Evolutionary conservation across 2,888 invertebrate species (phyloP), one percentile per base, ranked within the genome.

Genomic region (Lycaena phlaeas): DNA sequence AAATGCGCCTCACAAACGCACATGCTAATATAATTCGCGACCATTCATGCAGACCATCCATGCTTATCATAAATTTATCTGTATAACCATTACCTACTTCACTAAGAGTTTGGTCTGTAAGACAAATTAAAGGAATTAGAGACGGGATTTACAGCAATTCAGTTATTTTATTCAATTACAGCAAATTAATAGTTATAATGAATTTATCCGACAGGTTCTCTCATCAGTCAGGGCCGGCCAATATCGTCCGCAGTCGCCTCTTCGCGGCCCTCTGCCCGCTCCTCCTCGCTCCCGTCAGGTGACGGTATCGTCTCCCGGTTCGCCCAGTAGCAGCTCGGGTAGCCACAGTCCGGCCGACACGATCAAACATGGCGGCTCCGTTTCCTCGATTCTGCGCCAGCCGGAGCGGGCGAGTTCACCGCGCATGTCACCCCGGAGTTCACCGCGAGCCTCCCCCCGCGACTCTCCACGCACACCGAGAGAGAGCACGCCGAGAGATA

Each of bases 321-420:
- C 93, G 70, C 92, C 93, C 89, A 93, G 92, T 89, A 93, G 89
- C 87, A 90, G 92, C 85, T 92, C 92, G 64, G 92, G 92, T 67
- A 91, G 91, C 56, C 92, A 91, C 68, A 91, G 91, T 61, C 93
- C 92, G 56, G 92, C 92, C 56, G 92, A 91, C 61, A 90, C 90
- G 50, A 88, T 90, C 69, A 91, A 90, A 67, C 89, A 90, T 71
- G 81, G 77, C 48, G 79, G 84, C 51, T 85, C 85, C 40, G 79
- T 82, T 44, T 78, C 77, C 38, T 85, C 84, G 15, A 78, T 82
- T 41, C 59, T 77, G 54, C 68, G 79, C 10, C 75, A 81, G 57
- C 85, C 85, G 25, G 78, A 81, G 50, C 65, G 79, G 56, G 56
- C 63, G 28, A 51, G 59, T 27, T 70, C 74, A 11, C 68, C 76